These are phyloP conservation scores for Herminia tarsipennalis DNA, from an alignment of 2,888 invertebrate genomes.

Conservation along the genomic window DNA sequence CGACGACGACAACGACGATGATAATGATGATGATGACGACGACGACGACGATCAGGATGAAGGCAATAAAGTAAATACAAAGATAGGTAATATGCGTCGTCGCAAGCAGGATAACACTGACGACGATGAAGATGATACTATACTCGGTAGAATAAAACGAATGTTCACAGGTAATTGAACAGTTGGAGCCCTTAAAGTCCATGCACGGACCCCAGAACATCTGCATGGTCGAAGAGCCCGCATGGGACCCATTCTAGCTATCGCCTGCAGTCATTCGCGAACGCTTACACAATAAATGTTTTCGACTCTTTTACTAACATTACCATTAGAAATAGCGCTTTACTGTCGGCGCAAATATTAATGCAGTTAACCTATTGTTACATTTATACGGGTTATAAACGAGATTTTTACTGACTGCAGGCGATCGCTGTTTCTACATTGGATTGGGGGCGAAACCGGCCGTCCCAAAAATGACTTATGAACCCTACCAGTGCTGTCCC, in stretches of 20 bases:
- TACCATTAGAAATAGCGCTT: constrained; percentile 79
- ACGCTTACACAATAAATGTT: constrained; percentile 82
- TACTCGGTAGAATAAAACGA: constrained; percentile 82
- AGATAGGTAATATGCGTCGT: constrained; percentile 48
- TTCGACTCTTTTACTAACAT: constrained; percentile 83
- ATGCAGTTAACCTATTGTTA: constrained; percentile 75
- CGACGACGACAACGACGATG: constrained; percentile 72
- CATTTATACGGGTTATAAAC: constrained; percentile 85
- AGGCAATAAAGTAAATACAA: constrained; percentile 49
- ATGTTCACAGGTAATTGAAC: constrained; percentile 82
- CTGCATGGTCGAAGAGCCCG: constrained; percentile 82
- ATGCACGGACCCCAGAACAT: constrained; percentile 58
- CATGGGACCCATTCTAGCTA: constrained; percentile 83
- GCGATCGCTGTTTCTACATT: constrained; percentile 98
- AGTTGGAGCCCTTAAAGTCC: constrained; percentile 52
- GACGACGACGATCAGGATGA: constrained; percentile 75
- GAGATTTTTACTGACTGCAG: constrained; percentile 96
- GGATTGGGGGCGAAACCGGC: constrained; percentile 95
- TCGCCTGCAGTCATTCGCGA: constrained; percentile 89
- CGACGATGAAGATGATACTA: constrained; percentile 78
- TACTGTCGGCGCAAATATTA: constrained; percentile 75
- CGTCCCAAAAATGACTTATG: constrained; percentile 91
- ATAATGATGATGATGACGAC: constrained; percentile 69
- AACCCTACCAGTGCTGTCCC: constrained; percentile 97
- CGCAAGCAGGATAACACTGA: constrained; percentile 77